phyloP scores from a whole-genome alignment of 35 echinoderm and acorn worm species.

The Anneissia japonica region DNA sequence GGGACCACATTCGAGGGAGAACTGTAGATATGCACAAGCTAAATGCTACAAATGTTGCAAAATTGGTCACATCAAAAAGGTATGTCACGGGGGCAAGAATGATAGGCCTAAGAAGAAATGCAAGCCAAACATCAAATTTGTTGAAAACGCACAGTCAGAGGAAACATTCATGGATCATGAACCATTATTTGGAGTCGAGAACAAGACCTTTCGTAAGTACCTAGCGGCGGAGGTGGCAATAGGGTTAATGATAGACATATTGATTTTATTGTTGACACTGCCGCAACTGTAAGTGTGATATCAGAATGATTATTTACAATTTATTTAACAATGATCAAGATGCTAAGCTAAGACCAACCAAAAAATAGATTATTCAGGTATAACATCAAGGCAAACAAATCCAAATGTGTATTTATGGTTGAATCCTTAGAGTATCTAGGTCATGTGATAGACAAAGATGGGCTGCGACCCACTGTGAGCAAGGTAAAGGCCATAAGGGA shows the following conservation, averaged over 20 bases:
- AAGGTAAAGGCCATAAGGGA: slow-evolving; percentile 21
- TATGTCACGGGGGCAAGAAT: not conserved
- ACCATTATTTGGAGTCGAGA: not conserved
- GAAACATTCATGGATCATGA: not conserved
- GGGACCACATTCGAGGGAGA: no score
- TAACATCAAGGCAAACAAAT: not conserved
- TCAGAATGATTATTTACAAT: not conserved
- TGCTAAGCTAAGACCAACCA: no score
- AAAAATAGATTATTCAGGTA: not conserved
- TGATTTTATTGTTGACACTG: not conserved
- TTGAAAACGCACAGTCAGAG: not conserved
- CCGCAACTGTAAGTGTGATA: not conserved
- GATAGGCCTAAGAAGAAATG: not conserved
- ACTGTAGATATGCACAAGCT: not conserved
- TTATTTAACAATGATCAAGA: no score
- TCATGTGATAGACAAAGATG: not conserved
- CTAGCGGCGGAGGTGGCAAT: not conserved
- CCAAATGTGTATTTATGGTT: not conserved
- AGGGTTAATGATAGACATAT: not conserved
- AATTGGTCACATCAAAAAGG: not conserved
- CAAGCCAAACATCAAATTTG: not conserved
- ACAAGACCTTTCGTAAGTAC: not conserved
- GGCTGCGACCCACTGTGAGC: not conserved
- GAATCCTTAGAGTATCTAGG: not conserved
- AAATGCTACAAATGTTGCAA: not conserved